Conservation (phyloP, 2,888 invertebrate species). For the Lysandra bellargus region DNA sequence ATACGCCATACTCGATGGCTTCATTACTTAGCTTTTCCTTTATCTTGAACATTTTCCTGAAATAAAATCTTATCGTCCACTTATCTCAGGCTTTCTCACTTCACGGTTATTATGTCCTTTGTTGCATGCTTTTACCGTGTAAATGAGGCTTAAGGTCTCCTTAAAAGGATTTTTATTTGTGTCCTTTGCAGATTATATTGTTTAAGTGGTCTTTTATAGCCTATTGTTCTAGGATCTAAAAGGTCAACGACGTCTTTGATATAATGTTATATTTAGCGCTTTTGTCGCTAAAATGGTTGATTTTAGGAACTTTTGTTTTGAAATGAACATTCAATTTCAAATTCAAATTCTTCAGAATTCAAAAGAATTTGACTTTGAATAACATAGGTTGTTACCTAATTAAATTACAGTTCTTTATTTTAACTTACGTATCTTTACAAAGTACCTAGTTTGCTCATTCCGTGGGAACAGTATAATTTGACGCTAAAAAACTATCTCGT, state of each 20-base stretch:
- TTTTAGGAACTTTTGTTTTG: too few species aligned
- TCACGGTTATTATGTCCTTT: constrained; percentile 18
- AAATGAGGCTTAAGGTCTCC: neutral
- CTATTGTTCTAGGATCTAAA: neutral
- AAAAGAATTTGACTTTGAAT: too few species aligned
- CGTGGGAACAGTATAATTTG: too few species aligned
- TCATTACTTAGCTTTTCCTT: neutral
- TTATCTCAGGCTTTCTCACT: constrained; percentile 15
- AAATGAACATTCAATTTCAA: too few species aligned
- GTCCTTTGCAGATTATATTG: neutral
- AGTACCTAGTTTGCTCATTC: too few species aligned
- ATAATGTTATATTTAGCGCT: neutral
- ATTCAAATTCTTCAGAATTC: too few species aligned
- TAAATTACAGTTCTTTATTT: too few species aligned
- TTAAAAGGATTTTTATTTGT: constrained; percentile 4
- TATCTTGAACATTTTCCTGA: neutral
- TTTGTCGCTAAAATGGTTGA: too few species aligned
- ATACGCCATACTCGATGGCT: neutral
- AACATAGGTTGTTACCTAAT: too few species aligned
- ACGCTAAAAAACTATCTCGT: too few species aligned
- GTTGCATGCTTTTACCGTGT: constrained; percentile 5
- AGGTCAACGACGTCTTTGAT: neutral
- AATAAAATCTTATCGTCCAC: constrained; percentile 14
- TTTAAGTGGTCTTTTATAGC: neutral
- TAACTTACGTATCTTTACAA: too few species aligned